phyloP scores from a whole-genome alignment of 2,888 invertebrate species.

The Spisula subtruncata region DNA sequence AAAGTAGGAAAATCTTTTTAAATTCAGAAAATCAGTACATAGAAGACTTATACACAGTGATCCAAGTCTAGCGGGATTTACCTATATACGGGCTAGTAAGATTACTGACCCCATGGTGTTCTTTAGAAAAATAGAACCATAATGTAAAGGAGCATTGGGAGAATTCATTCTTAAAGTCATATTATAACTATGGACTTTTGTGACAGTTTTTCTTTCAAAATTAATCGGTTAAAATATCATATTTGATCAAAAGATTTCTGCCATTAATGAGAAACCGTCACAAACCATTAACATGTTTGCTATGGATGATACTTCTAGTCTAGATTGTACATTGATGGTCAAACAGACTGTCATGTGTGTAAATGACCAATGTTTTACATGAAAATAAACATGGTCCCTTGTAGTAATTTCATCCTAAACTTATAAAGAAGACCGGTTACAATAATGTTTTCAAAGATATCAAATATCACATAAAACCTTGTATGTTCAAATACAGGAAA shows the following conservation, averaged over 20 bases:
- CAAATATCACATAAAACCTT: too few species aligned
- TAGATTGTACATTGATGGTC: not conserved
- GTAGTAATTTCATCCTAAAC: not conserved
- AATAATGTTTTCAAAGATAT: not conserved
- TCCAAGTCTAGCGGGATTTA: not conserved
- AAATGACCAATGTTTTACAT: slow-evolving; percentile 18
- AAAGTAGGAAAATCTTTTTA: not conserved
- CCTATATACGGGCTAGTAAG: not conserved
- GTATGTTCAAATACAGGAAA: too few species aligned
- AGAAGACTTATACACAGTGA: not conserved
- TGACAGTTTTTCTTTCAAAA: not conserved
- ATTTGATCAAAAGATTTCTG: not conserved
- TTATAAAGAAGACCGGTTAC: not conserved
- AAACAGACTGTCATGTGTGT: not conserved
- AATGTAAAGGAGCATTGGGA: not conserved
- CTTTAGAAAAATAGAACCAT: not conserved
- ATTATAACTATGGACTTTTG: not conserved
- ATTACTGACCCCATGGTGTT: not conserved
- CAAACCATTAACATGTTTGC: not conserved
- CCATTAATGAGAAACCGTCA: not conserved
- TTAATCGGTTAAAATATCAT: not conserved
- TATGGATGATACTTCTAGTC: not conserved
- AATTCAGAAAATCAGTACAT: not conserved
- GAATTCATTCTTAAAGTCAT: not conserved
- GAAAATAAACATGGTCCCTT: not conserved